A percentile compares a stretch with the other conserved stretches of the same genome.
phyloP scores from a whole-genome alignment of 1,140 invertebrate genomes.

The Hyposmocoma kahamanoa region DNA sequence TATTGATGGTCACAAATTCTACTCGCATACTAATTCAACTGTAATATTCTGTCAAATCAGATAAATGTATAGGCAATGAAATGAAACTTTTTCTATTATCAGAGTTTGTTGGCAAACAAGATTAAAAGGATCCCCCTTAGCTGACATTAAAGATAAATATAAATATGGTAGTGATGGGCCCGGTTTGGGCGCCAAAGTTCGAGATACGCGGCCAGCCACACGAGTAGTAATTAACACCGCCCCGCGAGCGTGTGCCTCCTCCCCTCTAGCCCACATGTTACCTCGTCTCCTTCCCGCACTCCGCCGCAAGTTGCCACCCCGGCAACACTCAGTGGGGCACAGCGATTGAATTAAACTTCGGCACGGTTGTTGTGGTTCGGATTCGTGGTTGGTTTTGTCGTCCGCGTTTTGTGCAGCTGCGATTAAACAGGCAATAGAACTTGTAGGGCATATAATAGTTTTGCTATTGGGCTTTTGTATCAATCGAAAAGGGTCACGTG shows the following conservation, averaged over 20 bases:
- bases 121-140: constrained; percentile 24
- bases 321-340: constrained; percentile 36
- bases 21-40: too few relatives aligned
- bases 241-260: constrained; percentile 13
- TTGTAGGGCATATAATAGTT: constrained; percentile 63
- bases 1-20: too few relatives aligned
- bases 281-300: background rate
- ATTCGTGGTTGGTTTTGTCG: constrained; percentile 62
- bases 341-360: constrained; percentile 68
- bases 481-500: too few relatives aligned
- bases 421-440: constrained; percentile 59
- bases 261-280: constrained; percentile 12
- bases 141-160: constrained; percentile 47
- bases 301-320: constrained; percentile 5
- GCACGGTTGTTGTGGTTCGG: constrained; percentile 61
- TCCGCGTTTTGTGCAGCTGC: constrained; percentile 59
- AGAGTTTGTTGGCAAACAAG: constrained; percentile 22
- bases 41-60: too few relatives aligned
- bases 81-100: constrained; percentile 25
- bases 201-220: constrained; percentile 57
- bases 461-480: constrained; percentile 41
- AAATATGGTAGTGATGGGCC: constrained; percentile 28
- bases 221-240: constrained; percentile 66
- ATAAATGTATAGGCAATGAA: too few relatives aligned
- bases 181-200: constrained; percentile 56